Conservation (phyloP, 1,140 invertebrate species). For the Helicoverpa armigera region DNA sequence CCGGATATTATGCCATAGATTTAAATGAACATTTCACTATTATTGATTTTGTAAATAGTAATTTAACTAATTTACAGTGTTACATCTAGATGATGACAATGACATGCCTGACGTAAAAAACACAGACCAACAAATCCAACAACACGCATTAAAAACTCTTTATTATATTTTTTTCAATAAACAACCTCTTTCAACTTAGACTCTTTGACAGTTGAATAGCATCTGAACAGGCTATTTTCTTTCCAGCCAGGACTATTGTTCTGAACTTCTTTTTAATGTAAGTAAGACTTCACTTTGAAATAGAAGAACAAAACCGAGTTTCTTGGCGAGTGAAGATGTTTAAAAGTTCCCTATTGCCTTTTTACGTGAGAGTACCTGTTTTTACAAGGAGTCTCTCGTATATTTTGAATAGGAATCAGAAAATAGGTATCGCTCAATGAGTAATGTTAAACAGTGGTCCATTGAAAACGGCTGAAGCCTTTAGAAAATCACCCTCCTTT, state of each 20-base stretch:
- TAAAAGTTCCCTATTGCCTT: conserved; percentile 59
- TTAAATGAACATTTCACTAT: not conserved
- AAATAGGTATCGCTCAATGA: conserved; percentile 77
- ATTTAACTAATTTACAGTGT: not conserved
- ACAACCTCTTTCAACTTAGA: conserved; percentile 9
- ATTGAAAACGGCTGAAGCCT: conserved; percentile 81
- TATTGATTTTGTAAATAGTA: not conserved
- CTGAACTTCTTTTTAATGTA: conserved; percentile 50
- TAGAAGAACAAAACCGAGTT: conserved; percentile 57
- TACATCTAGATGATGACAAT: not conserved
- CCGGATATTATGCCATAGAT: not conserved
- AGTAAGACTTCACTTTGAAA: conserved; percentile 54
- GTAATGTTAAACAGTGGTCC: conserved; percentile 79
- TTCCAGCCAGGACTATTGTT: conserved; percentile 50
- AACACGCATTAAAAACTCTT: not conserved
- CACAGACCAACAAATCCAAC: not conserved
- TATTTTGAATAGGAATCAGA: conserved; percentile 73
- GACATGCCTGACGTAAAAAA: not conserved
- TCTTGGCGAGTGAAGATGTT: conserved; percentile 59
- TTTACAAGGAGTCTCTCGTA: conserved; percentile 56
- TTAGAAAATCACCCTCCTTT: conserved; percentile 84
- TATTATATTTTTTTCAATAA: conserved; percentile 28
- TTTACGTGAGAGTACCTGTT: conserved; percentile 57
- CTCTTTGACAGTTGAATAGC: conserved; percentile 32
- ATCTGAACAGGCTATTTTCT: conserved; percentile 19